Percentiles rank a stretch among this genome's conserved stretches.
These are phyloP conservation scores for Dioctria rufipes DNA, from an alignment of 2,888 invertebrate species.

Conservation along the genomic window DNA sequence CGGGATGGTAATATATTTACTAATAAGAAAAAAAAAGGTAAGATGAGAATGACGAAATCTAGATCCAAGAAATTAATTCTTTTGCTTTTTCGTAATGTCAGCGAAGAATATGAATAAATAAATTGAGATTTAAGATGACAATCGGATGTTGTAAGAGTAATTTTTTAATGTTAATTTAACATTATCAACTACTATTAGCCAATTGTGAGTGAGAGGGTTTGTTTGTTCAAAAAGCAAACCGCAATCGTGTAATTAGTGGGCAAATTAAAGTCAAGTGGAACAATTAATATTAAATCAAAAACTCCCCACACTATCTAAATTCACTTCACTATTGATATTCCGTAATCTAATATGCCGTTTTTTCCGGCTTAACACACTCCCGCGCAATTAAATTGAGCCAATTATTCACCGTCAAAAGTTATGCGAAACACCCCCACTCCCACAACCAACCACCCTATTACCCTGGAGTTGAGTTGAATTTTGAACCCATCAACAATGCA, in stretches of 20 bases:
- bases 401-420: slow-evolving; percentile 50
- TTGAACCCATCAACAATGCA: slow-evolving; percentile 35
- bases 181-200: too few species aligned
- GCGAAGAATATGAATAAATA: background rate
- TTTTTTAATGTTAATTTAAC: too few species aligned
- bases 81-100: background rate
- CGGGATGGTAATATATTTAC: too few species aligned
- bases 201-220: too few species aligned
- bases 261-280: slow-evolving; percentile 6
- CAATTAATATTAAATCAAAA: slow-evolving; percentile 30
- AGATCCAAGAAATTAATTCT: background rate
- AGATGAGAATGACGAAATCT: background rate
- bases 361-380: slow-evolving; percentile 44
- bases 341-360: slow-evolving; percentile 36
- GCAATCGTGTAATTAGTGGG: background rate
- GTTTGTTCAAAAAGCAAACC: too few species aligned
- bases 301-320: slow-evolving; percentile 1
- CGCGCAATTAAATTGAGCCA: slow-evolving; percentile 47
- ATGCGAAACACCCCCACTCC: background rate
- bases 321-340: slow-evolving; percentile 43
- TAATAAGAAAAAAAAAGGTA: background rate
- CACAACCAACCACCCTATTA: background rate
- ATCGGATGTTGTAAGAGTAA: too few species aligned
- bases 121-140: too few species aligned
- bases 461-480: background rate